Conservation (phyloP, 2,888 invertebrate species). For the Heliothis peltigera region DNA sequence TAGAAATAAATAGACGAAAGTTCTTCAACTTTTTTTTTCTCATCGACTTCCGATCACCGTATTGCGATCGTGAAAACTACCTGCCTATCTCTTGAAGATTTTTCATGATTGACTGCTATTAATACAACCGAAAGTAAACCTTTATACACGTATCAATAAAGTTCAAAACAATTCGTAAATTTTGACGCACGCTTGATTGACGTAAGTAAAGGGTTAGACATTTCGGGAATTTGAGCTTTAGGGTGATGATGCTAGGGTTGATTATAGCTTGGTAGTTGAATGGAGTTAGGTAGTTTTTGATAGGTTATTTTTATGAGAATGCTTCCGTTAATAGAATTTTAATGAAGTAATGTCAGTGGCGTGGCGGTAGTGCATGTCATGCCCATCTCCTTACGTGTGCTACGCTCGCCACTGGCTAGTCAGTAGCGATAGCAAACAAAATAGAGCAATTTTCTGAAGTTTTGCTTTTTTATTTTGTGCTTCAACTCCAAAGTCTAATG, state of each 20-base stretch:
- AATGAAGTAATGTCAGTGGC: constrained; percentile 88
- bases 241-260: background rate
- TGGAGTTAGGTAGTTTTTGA: constrained; percentile 48
- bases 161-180: constrained; percentile 42
- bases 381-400: constrained; percentile 86
- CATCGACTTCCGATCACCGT: constrained; percentile 82
- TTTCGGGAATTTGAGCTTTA: constrained; percentile 46
- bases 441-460: constrained; percentile 54
- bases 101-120: constrained; percentile 67
- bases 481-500: too few relatives aligned
- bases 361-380: constrained; percentile 86
- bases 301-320: constrained; percentile 77
- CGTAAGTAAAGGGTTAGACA: constrained; percentile 4
- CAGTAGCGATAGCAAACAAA: constrained; percentile 72
- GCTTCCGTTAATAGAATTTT: constrained; percentile 90
- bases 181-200: background rate
- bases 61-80: constrained; percentile 76
- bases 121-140: constrained; percentile 58
- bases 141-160: constrained; percentile 32
- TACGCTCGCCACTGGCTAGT: constrained; percentile 72
- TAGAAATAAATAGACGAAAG: constrained; percentile 61
- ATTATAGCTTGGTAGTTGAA: constrained; percentile 47
- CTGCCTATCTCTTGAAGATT: constrained; percentile 74
- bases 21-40: constrained; percentile 60
- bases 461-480: background rate